Evolutionary conservation across 2,113 vertebrate genomes (phyloP).

Genomic region (Speoplatyrhinus poulsoni): DNA sequence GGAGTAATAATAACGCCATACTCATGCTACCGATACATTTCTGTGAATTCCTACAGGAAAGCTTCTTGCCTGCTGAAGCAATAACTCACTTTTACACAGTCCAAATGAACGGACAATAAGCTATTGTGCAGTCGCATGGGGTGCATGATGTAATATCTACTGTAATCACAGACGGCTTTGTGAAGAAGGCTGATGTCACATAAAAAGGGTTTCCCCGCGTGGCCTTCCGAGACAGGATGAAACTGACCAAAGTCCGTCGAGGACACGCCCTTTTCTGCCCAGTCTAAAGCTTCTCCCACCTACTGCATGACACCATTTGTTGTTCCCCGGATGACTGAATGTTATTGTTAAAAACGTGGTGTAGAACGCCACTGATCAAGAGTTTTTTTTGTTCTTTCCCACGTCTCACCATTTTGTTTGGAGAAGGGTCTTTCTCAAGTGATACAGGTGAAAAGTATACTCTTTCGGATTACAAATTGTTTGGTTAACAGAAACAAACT

Average conservation of each 20-base stretch:
- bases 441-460: not conserved
- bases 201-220: constrained; percentile 14
- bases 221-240: constrained; percentile 25
- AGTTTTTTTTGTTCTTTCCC: too few relatives aligned
- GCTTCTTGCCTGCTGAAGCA: not conserved
- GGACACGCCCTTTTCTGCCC: constrained; percentile 56
- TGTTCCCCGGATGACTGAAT: constrained; percentile 42
- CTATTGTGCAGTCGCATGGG: constrained; percentile 9
- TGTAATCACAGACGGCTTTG: constrained; percentile 29
- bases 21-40: not conserved
- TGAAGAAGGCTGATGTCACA: constrained; percentile 22
- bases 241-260: constrained; percentile 19
- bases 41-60: not conserved
- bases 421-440: not conserved
- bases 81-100: not conserved
- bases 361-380: constrained; percentile 10
- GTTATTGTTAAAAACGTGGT: not conserved
- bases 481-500: not conserved
- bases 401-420: not conserved
- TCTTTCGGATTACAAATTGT: not conserved
- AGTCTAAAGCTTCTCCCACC: constrained; percentile 57
- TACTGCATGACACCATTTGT: constrained; percentile 57
- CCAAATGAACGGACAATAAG: not conserved
- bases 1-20: not conserved
- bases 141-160: constrained; percentile 38